These are phyloP conservation scores for Apocheima hispidaria DNA, from an alignment of 2,888 invertebrate genomes.

Conservation along the genomic window DNA sequence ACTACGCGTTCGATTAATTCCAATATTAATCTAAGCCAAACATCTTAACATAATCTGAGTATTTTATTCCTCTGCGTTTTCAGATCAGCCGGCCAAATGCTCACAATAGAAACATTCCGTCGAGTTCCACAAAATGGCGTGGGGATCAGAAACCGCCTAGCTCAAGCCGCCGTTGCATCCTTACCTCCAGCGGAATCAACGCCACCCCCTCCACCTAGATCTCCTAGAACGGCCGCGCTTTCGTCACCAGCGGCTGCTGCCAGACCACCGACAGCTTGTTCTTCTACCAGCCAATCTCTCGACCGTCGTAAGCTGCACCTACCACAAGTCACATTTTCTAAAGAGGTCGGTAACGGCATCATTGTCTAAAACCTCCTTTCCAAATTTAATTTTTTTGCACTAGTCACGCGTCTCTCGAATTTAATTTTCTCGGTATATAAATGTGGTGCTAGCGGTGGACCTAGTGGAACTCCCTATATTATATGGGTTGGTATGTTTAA, in stretches of 20 bases:
- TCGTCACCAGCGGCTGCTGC: slow-evolving; percentile 76
- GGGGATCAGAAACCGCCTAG: slow-evolving; percentile 62
- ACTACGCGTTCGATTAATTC: too few species aligned
- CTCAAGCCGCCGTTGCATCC: slow-evolving; percentile 58
- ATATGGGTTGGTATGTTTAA: slow-evolving; percentile 24
- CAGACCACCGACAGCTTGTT: slow-evolving; percentile 90
- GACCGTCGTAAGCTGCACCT: slow-evolving; percentile 89
- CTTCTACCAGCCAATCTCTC: slow-evolving; percentile 87
- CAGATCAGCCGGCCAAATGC: slow-evolving; percentile 90
- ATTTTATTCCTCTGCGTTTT: slow-evolving; percentile 46
- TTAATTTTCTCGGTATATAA: slow-evolving; percentile 48
- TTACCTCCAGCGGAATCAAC: slow-evolving; percentile 72
- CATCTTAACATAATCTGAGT: too few species aligned
- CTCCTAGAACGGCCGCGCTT: slow-evolving; percentile 67
- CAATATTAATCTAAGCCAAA: too few species aligned
- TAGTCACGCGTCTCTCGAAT: slow-evolving; percentile 57
- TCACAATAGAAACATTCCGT: slow-evolving; percentile 91
- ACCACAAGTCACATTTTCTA: slow-evolving; percentile 94
- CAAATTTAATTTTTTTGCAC: slow-evolving; percentile 44
- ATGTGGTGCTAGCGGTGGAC: slow-evolving; percentile 65
- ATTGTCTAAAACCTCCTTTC: slow-evolving; percentile 87
- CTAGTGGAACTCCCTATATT: slow-evolving; percentile 39
- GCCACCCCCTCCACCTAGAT: slow-evolving; percentile 75
- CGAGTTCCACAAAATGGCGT: slow-evolving; percentile 81
- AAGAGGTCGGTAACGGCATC: slow-evolving; percentile 96